Evolutionary conservation across 2,888 invertebrate species (phyloP).

Genomic region (Eumacrocentrus americanus): DNA sequence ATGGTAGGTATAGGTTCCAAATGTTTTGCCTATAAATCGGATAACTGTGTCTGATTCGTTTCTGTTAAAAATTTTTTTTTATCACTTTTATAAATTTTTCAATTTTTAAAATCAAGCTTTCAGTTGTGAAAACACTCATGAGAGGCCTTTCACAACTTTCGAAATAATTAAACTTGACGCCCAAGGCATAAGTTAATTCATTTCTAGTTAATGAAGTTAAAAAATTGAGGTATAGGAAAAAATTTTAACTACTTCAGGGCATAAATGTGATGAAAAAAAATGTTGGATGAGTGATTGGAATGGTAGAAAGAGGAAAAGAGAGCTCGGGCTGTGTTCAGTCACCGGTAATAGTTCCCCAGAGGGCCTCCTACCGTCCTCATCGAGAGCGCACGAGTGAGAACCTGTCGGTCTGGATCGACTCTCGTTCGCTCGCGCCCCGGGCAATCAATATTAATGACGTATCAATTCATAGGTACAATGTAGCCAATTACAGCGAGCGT

Average conservation of each 20-base stretch:
- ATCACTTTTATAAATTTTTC: neutral
- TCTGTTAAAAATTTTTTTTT: too few relatives aligned
- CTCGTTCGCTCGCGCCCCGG: conserved; percentile 36
- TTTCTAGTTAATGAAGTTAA: neutral
- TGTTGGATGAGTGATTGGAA: conserved; percentile 1
- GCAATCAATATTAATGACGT: conserved; percentile 56
- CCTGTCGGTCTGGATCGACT: conserved; percentile 22
- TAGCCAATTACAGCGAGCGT: conserved; percentile 48
- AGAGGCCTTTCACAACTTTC: too few relatives aligned
- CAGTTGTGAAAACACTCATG: too few relatives aligned
- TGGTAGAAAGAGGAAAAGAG: conserved; percentile 8
- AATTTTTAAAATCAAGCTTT: neutral
- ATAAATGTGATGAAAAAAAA: neutral
- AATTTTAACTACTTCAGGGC: neutral
- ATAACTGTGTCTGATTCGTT: too few relatives aligned
- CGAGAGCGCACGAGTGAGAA: conserved; percentile 12
- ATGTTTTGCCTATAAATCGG: too few relatives aligned
- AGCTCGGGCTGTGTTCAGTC: conserved; percentile 13
- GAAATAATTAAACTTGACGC: neutral
- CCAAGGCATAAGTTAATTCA: neutral
- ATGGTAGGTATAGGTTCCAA: too few relatives aligned
- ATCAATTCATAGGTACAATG: conserved; percentile 54
- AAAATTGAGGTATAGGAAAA: neutral
- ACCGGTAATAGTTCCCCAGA: conserved; percentile 20
- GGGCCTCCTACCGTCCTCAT: conserved; percentile 14